These are phyloP conservation scores for Diorhabda carinulata DNA, from an alignment of 1,140 invertebrate genomes.

Conservation along the genomic window DNA sequence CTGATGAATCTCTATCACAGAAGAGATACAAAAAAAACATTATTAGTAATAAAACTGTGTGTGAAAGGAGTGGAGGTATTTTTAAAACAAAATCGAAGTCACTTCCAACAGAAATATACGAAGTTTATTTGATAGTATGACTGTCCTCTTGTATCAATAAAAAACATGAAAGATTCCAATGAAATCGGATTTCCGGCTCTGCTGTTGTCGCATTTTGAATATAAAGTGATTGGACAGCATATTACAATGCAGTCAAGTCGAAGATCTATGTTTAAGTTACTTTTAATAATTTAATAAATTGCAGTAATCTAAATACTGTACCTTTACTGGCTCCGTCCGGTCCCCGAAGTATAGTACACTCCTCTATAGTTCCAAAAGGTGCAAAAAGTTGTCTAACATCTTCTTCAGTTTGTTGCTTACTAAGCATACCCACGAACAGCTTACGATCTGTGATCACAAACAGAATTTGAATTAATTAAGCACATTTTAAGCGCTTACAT, in stretches of 20 bases:
- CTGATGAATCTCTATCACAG: too few species aligned
- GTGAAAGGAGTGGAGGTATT: too few species aligned
- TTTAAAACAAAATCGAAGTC: too few species aligned
- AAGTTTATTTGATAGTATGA: too few species aligned
- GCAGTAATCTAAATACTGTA: slow-evolving; percentile 48
- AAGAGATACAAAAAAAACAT: too few species aligned
- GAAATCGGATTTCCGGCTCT: background rate
- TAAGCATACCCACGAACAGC: slow-evolving; percentile 99
- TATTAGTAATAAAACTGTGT: too few species aligned
- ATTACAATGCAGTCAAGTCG: background rate
- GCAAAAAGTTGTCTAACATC: slow-evolving; percentile 96
- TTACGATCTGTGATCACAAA: slow-evolving; percentile 76
- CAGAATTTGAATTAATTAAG: slow-evolving; percentile 15
- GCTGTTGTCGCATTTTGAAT: background rate
- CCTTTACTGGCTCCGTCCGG: slow-evolving; percentile 96
- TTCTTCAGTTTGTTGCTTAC: slow-evolving; percentile 98
- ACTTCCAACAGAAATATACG: too few species aligned
- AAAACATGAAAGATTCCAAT: background rate
- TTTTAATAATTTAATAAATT: background rate
- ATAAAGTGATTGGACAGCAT: slow-evolving; percentile 1
- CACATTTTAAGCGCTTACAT: background rate
- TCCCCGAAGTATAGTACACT: slow-evolving; percentile 96
- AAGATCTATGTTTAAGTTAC: background rate
- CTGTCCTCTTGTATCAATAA: background rate
- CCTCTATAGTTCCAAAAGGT: slow-evolving; percentile 95